phyloP scores from a whole-genome alignment of 1,140 invertebrate species.

The Drosophila cardini region DNA sequence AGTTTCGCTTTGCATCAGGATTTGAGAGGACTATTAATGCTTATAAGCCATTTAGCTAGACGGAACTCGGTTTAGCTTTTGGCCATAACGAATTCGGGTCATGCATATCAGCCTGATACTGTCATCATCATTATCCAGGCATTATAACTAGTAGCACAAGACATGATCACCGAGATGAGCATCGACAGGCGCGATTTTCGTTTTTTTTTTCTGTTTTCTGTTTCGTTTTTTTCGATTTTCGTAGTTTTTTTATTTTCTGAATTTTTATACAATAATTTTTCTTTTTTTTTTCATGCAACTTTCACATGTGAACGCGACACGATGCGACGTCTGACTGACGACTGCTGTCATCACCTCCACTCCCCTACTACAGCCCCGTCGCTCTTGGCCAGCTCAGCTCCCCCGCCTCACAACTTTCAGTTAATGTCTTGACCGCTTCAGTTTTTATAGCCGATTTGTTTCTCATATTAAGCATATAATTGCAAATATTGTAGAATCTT shows the following conservation, averaged over 20 bases:
- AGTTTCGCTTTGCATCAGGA: background rate
- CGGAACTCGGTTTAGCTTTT: background rate
- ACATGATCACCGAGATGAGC: conserved; percentile 37
- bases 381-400: background rate
- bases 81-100: conserved; percentile 37
- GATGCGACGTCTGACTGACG: conserved; percentile 41
- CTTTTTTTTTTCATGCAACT: conserved; percentile 73
- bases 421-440: conserved; percentile 58
- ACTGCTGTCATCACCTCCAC: conserved; percentile 55
- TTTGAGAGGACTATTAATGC: background rate
- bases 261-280: conserved; percentile 73
- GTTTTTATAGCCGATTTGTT: conserved; percentile 41
- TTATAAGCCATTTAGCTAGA: background rate
- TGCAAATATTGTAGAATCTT: too few relatives aligned
- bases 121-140: conserved; percentile 44
- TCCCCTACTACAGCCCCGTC: background rate
- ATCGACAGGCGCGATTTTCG: conserved; percentile 29
- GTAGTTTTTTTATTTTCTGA: conserved; percentile 39
- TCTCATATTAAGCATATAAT: conserved; percentile 1
- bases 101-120: conserved; percentile 32
- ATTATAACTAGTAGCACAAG: conserved; percentile 45
- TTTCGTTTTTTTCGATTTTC: conserved; percentile 34
- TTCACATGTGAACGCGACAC: conserved; percentile 69
- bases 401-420: conserved; percentile 6
- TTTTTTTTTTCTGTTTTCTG: conserved; percentile 36